Evolutionary conservation across 2,797 vertebrate species (phyloP).

Genomic region (Menidia menidia): DNA sequence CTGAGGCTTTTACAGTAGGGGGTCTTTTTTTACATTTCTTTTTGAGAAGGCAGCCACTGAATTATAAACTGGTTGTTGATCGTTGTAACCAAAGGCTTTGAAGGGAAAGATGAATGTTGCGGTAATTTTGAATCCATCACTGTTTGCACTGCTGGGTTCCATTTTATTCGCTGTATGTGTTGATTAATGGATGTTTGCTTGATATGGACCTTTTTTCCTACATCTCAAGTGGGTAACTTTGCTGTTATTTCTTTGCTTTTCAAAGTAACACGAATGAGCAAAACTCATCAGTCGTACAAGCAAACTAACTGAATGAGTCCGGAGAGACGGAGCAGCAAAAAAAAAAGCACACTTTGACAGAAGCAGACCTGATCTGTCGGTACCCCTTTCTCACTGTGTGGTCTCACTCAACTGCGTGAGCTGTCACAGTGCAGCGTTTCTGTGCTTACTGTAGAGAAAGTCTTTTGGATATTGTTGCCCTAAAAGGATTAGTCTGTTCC

Average conservation of each 20-base stretch:
- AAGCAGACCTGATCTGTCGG: slow-evolving; percentile 31
- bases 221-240: slow-evolving; percentile 50
- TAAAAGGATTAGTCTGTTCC: slow-evolving; percentile 49
- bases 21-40: slow-evolving; percentile 6
- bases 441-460: slow-evolving; percentile 35
- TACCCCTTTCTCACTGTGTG: slow-evolving; percentile 36
- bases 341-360: slow-evolving; percentile 18
- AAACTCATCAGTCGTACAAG: slow-evolving; percentile 35
- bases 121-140: slow-evolving; percentile 55
- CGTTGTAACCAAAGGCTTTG: slow-evolving; percentile 84
- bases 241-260: slow-evolving; percentile 18
- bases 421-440: slow-evolving; percentile 26
- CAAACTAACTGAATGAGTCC: slow-evolving; percentile 37
- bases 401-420: slow-evolving; percentile 45
- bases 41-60: slow-evolving; percentile 53
- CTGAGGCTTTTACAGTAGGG: slow-evolving; percentile 18
- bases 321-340: slow-evolving; percentile 20
- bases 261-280: slow-evolving; percentile 59
- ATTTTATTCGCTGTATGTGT: slow-evolving; percentile 51
- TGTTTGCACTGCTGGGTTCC: slow-evolving; percentile 45
- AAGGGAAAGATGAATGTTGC: slow-evolving; percentile 82
- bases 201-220: slow-evolving; percentile 74
- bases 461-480: slow-evolving; percentile 50
- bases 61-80: slow-evolving; percentile 59
- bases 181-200: slow-evolving; percentile 68